These are phyloP conservation scores for Atethmia centrago DNA, from an alignment of 2,888 invertebrate species.

Conservation along the genomic window DNA sequence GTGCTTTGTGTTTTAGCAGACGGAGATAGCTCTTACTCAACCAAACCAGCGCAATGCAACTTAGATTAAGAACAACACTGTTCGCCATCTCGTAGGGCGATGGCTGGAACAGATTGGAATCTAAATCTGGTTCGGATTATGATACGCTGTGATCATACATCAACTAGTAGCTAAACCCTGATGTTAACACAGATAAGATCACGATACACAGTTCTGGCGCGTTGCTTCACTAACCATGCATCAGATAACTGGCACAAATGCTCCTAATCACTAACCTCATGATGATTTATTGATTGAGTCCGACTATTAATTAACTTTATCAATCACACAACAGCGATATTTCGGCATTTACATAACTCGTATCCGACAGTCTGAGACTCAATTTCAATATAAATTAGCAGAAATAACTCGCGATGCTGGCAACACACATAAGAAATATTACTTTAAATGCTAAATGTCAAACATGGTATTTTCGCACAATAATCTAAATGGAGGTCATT, in stretches of 20 bases:
- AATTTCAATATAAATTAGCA: conserved; percentile 59
- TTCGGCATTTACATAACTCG: conserved; percentile 58
- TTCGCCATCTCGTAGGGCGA: background rate
- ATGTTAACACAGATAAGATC: conserved; percentile 27
- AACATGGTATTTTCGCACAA: conserved; percentile 25
- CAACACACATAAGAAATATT: conserved; percentile 40
- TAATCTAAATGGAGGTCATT: conserved; percentile 30
- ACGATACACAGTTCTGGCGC: background rate
- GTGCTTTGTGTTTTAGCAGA: background rate
- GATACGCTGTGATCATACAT: conserved; percentile 6
- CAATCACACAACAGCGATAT: conserved; percentile 51
- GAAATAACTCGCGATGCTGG: conserved; percentile 46
- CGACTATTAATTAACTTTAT: conserved; percentile 50
- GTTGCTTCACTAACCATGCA: conserved; percentile 29
- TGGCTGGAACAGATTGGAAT: conserved; percentile 4
- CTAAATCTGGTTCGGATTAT: conserved; percentile 22
- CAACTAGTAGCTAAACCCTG: conserved; percentile 15
- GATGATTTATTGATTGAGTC: conserved; percentile 53
- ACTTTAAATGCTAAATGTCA: conserved; percentile 33
- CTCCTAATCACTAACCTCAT: conserved; percentile 33
- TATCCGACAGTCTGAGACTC: conserved; percentile 18
- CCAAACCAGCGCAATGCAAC: background rate
- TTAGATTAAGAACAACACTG: no score
- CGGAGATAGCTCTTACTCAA: background rate
- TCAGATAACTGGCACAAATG: conserved; percentile 37